phyloP scores from a whole-genome alignment of 1,140 invertebrate species.

The Bombus polaris region DNA sequence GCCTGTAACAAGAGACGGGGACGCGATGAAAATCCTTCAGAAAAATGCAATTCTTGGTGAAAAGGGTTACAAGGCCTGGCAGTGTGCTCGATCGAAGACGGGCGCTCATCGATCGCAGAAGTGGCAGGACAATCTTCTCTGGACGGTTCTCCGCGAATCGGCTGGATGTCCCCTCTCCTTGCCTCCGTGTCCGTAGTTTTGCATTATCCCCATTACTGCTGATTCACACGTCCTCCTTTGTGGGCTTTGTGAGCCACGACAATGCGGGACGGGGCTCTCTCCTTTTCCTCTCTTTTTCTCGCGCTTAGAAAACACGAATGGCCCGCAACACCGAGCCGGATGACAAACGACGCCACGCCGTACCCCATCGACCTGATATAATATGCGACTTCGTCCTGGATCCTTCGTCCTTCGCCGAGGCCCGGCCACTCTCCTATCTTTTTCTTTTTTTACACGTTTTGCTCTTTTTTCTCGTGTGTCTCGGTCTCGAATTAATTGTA shows the following conservation, averaged over 20 bases:
- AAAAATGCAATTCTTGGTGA: not conserved
- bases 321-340: conserved; percentile 67
- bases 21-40: not conserved
- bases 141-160: conserved; percentile 36
- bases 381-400: conserved; percentile 66
- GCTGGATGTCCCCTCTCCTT: conserved; percentile 25
- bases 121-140: conserved; percentile 43
- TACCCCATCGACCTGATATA: conserved; percentile 68
- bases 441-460: not conserved
- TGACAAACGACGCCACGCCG: conserved; percentile 72
- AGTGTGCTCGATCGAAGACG: conserved; percentile 1
- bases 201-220: conserved; percentile 81
- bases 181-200: conserved; percentile 70
- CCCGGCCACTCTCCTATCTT: not conserved
- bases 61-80: conserved; percentile 32
- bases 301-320: conserved; percentile 67
- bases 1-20: not conserved
- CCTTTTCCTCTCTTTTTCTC: conserved; percentile 60
- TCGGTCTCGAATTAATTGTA: conserved; percentile 46
- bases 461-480: not conserved
- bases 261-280: conserved; percentile 68
- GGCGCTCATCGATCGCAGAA: conserved; percentile 33
- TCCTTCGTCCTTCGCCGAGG: conserved; percentile 37
- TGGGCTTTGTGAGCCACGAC: conserved; percentile 76
- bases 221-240: conserved; percentile 80